Conservation (phyloP, 2,888 invertebrate species). For the Temnothorax rugatulus region DNA sequence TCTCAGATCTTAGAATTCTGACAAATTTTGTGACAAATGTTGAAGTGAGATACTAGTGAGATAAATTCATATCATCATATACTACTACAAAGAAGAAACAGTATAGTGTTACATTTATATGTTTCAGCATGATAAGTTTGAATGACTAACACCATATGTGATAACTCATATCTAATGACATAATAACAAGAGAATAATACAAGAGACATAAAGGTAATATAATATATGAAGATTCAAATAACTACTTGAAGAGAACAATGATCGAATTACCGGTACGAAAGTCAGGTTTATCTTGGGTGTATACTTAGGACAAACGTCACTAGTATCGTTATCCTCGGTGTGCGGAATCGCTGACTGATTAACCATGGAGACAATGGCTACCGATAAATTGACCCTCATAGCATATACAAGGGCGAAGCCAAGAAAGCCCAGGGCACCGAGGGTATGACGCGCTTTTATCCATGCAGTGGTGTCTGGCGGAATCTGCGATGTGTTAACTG, state of each 20-base stretch:
- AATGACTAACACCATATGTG: slow-evolving; percentile 66
- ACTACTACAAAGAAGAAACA: slow-evolving; percentile 26
- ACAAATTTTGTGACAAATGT: neutral
- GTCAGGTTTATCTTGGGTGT: slow-evolving; percentile 82
- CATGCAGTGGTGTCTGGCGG: slow-evolving; percentile 89
- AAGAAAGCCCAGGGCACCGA: slow-evolving; percentile 94
- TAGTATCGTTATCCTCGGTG: slow-evolving; percentile 87
- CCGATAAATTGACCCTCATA: slow-evolving; percentile 96
- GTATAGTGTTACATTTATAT: neutral
- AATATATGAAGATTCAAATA: neutral
- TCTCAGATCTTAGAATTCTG: neutral
- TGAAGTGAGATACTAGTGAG: neutral
- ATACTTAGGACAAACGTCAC: slow-evolving; percentile 89
- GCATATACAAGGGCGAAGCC: slow-evolving; percentile 96
- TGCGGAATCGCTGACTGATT: slow-evolving; percentile 90
- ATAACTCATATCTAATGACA: slow-evolving; percentile 59
- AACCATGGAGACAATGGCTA: slow-evolving; percentile 98
- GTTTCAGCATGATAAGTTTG: slow-evolving; percentile 65
- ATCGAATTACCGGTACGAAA: slow-evolving; percentile 75
- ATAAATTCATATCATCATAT: neutral
- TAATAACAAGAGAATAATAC: neutral
- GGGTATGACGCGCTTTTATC: slow-evolving; percentile 91
- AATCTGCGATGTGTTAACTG: slow-evolving; percentile 69
- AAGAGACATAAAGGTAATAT: neutral
- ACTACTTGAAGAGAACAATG: neutral